Conservation (phyloP, 2,888 invertebrate genomes). For the Caenorhabditis sp. region DNA sequence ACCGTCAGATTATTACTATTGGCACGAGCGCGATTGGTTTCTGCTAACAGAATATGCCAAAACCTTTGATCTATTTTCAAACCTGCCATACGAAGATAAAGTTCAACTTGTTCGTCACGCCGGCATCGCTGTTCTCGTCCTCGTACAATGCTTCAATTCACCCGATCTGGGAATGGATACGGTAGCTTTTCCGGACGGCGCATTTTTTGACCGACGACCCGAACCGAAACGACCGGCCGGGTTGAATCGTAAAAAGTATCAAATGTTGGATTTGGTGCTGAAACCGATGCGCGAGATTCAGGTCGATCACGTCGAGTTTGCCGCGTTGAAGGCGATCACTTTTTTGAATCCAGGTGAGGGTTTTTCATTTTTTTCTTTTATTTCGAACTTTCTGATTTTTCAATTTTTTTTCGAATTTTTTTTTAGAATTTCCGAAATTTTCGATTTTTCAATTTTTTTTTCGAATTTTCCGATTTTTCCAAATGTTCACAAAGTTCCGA, state of each 20-base stretch:
- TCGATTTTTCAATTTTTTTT: no score
- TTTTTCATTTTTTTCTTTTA: no score
- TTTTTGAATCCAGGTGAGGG: constrained; percentile 62
- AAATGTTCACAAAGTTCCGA: no score
- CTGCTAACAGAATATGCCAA: constrained; percentile 70
- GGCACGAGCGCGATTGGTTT: constrained; percentile 66
- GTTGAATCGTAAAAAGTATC: constrained; percentile 57
- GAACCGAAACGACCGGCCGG: constrained; percentile 59
- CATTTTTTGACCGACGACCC: constrained; percentile 64
- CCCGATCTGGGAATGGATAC: constrained; percentile 65
- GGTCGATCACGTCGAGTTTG: constrained; percentile 67
- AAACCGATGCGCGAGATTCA: constrained; percentile 64
- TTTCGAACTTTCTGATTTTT: no score
- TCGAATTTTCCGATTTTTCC: no score
- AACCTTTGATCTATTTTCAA: constrained; percentile 62
- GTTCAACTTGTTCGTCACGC: constrained; percentile 66
- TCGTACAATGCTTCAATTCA: constrained; percentile 66
- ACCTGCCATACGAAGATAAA: constrained; percentile 59
- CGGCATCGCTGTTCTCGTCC: constrained; percentile 65
- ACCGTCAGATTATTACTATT: constrained; percentile 61
- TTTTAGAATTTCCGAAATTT: no score
- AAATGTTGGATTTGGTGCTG: constrained; percentile 67
- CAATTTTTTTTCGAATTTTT: no score
- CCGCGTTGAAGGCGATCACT: constrained; percentile 69
- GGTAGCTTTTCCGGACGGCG: constrained; percentile 67